phyloP scores from a whole-genome alignment of 2,888 invertebrate species.

The Halictus quadricinctus region DNA sequence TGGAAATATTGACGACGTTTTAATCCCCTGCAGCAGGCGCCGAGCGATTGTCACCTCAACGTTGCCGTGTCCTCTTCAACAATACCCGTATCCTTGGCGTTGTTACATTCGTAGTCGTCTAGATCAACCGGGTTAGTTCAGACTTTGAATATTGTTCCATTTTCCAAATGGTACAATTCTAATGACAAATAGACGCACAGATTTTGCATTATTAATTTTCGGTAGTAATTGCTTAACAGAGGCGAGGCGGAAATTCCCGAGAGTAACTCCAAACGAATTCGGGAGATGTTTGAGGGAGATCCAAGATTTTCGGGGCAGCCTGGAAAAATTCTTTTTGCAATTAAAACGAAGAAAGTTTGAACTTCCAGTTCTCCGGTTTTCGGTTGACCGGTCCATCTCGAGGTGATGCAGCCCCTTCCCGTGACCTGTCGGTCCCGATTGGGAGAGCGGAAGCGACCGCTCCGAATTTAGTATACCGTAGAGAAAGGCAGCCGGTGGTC shows the following conservation, averaged over 20 bases:
- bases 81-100: fast-evolving
- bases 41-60: neutral
- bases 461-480: neutral
- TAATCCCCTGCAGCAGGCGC: neutral
- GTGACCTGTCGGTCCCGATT: neutral
- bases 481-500: neutral
- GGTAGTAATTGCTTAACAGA: too few relatives aligned
- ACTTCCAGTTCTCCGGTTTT: neutral
- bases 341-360: neutral
- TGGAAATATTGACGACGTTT: constrained; percentile 15
- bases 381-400: neutral
- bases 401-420: neutral
- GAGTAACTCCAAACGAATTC: too few relatives aligned
- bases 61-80: neutral
- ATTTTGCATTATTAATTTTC: too few relatives aligned
- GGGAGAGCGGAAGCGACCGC: neutral
- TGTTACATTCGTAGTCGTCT: too few relatives aligned
- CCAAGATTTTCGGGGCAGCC: too few relatives aligned
- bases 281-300: too few relatives aligned
- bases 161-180: too few relatives aligned
- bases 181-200: too few relatives aligned
- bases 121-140: too few relatives aligned
- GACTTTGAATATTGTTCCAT: too few relatives aligned
- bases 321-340: too few relatives aligned
- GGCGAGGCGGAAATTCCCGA: too few relatives aligned